A percentile compares a stretch with the other conserved stretches of the same genome.
These are phyloP conservation scores for Nomada fucata DNA, from an alignment of 2,888 invertebrate species.

Conservation along the genomic window DNA sequence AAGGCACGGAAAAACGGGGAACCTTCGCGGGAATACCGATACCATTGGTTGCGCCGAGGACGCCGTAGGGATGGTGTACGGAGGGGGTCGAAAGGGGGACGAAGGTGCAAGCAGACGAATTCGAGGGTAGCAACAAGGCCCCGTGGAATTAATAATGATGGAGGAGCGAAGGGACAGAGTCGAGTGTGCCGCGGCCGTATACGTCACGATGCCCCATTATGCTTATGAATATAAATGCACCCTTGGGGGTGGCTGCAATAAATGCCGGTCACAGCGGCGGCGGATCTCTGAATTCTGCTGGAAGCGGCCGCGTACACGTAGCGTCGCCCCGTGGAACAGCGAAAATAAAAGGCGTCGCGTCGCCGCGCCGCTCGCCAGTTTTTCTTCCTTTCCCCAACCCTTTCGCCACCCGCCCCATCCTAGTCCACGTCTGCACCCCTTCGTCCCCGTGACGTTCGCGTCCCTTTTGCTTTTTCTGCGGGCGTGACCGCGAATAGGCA, in stretches of 20 bases:
- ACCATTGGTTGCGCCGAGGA: neutral
- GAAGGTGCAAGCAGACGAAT: slow-evolving; percentile 39
- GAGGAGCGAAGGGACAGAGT: slow-evolving; percentile 72
- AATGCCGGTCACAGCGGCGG: slow-evolving; percentile 71
- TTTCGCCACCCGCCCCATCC: neutral
- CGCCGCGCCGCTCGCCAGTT: slow-evolving; percentile 55
- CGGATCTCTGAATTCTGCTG: slow-evolving; percentile 72
- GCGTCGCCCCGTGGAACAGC: slow-evolving; percentile 45
- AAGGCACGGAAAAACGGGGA: slow-evolving; percentile 9
- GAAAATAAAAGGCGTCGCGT: slow-evolving; percentile 61
- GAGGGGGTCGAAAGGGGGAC: neutral
- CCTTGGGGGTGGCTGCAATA: slow-evolving; percentile 77
- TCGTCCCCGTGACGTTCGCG: slow-evolving; percentile 18
- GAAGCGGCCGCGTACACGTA: slow-evolving; percentile 41
- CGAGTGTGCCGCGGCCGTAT: slow-evolving; percentile 66
- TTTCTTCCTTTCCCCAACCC: slow-evolving; percentile 49
- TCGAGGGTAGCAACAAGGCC: slow-evolving; percentile 47
- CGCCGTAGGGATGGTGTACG: neutral
- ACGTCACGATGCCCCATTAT: slow-evolving; percentile 78
- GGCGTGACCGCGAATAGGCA: slow-evolving; percentile 27
- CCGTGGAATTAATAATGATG: slow-evolving; percentile 78
- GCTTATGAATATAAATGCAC: slow-evolving; percentile 83
- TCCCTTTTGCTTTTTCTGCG: slow-evolving; percentile 33
- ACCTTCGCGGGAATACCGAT: slow-evolving; percentile 19
- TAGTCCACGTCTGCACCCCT: neutral